A percentile compares a stretch with the other conserved stretches of the same genome.
phyloP scores from a whole-genome alignment of 2,888 invertebrate species.

The Therioaphis trifolii region DNA sequence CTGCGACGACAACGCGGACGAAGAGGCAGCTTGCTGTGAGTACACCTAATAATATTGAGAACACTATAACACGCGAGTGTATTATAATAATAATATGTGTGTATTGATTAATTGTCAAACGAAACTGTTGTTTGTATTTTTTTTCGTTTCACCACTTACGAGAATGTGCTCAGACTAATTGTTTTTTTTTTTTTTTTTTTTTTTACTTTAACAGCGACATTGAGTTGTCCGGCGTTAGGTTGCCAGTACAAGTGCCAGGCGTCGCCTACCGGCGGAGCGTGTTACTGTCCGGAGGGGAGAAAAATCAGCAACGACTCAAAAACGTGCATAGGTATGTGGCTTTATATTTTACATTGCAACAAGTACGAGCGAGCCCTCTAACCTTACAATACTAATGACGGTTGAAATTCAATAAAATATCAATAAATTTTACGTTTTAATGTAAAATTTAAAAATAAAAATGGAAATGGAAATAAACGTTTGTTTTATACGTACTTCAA shows the following conservation, averaged over 20 bases:
- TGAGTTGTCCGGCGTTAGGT: constrained; percentile 83
- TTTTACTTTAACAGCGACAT: constrained; percentile 74
- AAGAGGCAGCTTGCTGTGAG: constrained; percentile 85
- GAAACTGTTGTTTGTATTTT: not conserved
- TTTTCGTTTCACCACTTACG: not conserved
- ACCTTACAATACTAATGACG: too few species aligned
- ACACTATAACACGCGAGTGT: too few species aligned
- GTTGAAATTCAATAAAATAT: too few species aligned
- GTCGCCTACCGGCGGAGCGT: constrained; percentile 88
- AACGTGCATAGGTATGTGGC: constrained; percentile 78
- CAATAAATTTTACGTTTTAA: too few species aligned
- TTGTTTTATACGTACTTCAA: too few species aligned
- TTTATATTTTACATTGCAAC: too few species aligned
- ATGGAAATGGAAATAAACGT: too few species aligned
- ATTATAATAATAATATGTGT: constrained; percentile 23
- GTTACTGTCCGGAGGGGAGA: constrained; percentile 88
- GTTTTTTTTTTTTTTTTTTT: too few species aligned
- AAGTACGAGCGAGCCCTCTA: too few species aligned
- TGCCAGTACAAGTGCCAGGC: constrained; percentile 94
- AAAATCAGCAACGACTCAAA: constrained; percentile 84
- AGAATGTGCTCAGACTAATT: too few species aligned
- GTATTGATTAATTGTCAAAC: not conserved
- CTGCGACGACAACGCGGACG: constrained; percentile 92
- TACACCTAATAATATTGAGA: not conserved
- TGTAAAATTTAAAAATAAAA: too few species aligned